Evolutionary conservation across 2,113 vertebrate genomes (phyloP), one percentile per base, ranked within the genome.

Genomic region (Tragulus kanchil): DNA sequence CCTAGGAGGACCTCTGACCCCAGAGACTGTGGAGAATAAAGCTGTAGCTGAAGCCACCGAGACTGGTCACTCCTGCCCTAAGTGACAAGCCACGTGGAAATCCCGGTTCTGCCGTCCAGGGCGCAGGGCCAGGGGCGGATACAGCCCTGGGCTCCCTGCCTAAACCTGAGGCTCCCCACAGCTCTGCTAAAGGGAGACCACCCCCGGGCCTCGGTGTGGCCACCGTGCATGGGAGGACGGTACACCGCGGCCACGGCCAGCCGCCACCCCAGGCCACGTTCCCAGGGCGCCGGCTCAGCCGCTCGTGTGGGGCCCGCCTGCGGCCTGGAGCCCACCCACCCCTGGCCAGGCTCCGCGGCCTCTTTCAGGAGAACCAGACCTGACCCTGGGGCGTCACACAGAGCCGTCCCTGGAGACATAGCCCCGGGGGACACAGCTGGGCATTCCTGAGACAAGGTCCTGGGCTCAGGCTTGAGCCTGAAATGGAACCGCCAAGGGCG

Each of bases 41-140:
- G 13, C 26, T 1, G 36, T 2, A 19, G 25, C 0, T 2, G 12
- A 28, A 48, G 58, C 65, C 50, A 6, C 45, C 3, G 5, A 2
- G 23, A 6, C 12, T 31, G 61, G 50, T 3, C 14, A 1, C 52
- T 4, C 21, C 19, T 2, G 1, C 15, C 17, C 7, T 1, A 25
- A 77, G 26, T 3, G 0, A 2, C 3, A 5, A 59, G 9, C 13
- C 59, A 0, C 0, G 0, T 4, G 7, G 11, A 23, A 3, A 3
- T 58, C 28, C 75, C 0, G 5, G 1, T 48, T 69, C 58, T 28
- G 26, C 9, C 4, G 59, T 6, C n/a, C 6, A 6, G 0, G 0
- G 17, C 0, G 6, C 11, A 4, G 1, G 64, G 17, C 23, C 26
- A 12, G n/a, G 48, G 6, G 19, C 19, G 0, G 3, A 5, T 3